A percentile compares a stretch with the other conserved stretches of the same genome.
These are phyloP conservation scores for Gastrophryne carolinensis DNA, from an alignment of 2,797 vertebrate species.

Conservation along the genomic window DNA sequence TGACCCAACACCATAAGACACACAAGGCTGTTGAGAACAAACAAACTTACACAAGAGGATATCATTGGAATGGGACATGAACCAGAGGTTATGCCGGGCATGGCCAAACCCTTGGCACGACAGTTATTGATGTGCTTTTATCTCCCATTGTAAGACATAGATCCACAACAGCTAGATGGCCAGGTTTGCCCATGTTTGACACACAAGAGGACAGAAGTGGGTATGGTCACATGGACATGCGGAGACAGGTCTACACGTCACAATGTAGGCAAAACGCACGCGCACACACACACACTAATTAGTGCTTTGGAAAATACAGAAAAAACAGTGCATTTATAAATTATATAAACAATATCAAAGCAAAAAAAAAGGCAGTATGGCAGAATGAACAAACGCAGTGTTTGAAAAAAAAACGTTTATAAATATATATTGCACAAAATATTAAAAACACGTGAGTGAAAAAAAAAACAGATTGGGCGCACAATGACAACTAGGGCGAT, in stretches of 20 bases:
- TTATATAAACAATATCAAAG: slow-evolving; percentile 51
- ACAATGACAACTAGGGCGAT: slow-evolving; percentile 4
- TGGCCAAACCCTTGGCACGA: background rate
- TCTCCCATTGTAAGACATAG: background rate
- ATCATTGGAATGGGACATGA: background rate
- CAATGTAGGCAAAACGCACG: slow-evolving; percentile 14
- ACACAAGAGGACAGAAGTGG: slow-evolving; percentile 8
- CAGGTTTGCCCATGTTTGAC: background rate
- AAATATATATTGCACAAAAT: slow-evolving; percentile 52
- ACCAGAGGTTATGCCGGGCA: background rate
- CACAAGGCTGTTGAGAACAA: slow-evolving; percentile 24
- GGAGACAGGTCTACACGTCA: background rate
- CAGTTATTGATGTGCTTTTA: background rate
- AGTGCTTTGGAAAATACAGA: slow-evolving; percentile 32
- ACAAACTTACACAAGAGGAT: slow-evolving; percentile 15
- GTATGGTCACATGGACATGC: background rate
- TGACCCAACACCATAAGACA: slow-evolving; percentile 17
- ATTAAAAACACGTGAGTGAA: slow-evolving; percentile 48
- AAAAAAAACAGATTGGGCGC: slow-evolving; percentile 25
- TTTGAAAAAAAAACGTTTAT: slow-evolving; percentile 50
- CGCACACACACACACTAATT: slow-evolving; percentile 44
- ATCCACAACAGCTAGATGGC: background rate
- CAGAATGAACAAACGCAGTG: slow-evolving; percentile 49
- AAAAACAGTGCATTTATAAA: slow-evolving; percentile 53
- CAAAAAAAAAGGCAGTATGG: slow-evolving; percentile 41